Evolutionary conservation across 2,113 vertebrate genomes (phyloP), one percentile per base, ranked within the genome.

Genomic region (Leiothrix lutea): DNA sequence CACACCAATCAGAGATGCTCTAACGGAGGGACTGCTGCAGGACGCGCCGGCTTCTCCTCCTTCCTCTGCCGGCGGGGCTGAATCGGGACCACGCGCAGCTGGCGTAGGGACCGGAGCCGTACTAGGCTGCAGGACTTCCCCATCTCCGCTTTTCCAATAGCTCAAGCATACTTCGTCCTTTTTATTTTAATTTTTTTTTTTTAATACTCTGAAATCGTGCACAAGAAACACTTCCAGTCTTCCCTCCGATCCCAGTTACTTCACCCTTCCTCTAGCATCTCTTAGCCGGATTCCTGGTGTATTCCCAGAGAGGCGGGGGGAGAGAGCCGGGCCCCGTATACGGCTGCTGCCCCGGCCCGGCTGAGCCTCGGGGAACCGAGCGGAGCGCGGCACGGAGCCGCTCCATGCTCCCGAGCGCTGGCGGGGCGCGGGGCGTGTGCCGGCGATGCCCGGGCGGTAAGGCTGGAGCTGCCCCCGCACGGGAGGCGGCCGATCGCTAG

Each of bases 361-460:
- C 69, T 14, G 19, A 66, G 47, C 60, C 20, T 36, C n/a, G 66
- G 21, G 58, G 45, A 86, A 57, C 71, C 17, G 38, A 50, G 51
- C 67, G 44, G 36, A 73, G 67, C 36, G 45, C 38, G 36, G 74
- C 57, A 18, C 73, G 57, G 65, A 9, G n/a, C 84, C 88, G 69
- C 90, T 90, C 92, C 94, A 92, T 97, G 97, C 94, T 88, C 91
- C 93, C 93, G 97, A 88, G 93, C 96, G 94, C 93, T 90, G 96
- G 75, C 95, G 80, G 94, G 91, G 94, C 90, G 82, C 89, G 97
- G 98, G 98, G 98, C 97, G 97, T 98, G 97, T 86, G 91, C 97
- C 95, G 93, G 93, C 95, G 97, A 98, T 98, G 94, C 98, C 38
- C 97, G 98, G 98, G 98, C 97, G 98, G 66, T 99, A 90, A 98